Evolutionary conservation across 92 coral and sea anemone genomes (phyloP), one percentile per base, ranked within the genome.

Genomic region (Hydrozoanthus gracilis): DNA sequence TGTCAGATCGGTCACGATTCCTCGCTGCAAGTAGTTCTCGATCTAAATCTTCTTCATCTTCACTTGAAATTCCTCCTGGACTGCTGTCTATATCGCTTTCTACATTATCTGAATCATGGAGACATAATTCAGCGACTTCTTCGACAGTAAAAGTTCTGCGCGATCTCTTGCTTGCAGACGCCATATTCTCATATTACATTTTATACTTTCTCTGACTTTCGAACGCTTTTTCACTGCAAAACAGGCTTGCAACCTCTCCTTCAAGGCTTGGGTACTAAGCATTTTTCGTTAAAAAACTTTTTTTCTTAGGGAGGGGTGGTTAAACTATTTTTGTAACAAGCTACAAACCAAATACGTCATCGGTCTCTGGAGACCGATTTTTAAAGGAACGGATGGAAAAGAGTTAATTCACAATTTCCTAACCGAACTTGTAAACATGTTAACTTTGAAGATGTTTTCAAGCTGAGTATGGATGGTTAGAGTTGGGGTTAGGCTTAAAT

Each of bases 21-120:
- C 75, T 70, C 50, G 75, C 75, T 70, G 75, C 75, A 49, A 70
- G 75, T 47, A 70, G 75, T 70, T 70, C 75, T 70, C 75, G 50
- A 70, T 70, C 75, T 70, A 70, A 70, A 20, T 70, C 75, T 70
- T 70, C 75, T 14, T 70, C 75, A 70, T 6, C 75, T 20, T 70
- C 75, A 2, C 48, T 70, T 4, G 75, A 70, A 70, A 70, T 70
- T 70, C 75, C 50, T 4, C 75, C 75, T 20, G 75, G 20, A 70
- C 75, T 70, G 75, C 50, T 70, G 75, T 70, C 75, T 20, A 70
- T 70, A 70, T 70, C 75, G 39, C 75, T 70, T 20, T 47, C 75
- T 47, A 49, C 39, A 70, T 70, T 70, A 70, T 70, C 75, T 70
- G 75, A 49, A 70, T 70, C 75, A 47, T 70, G 75, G 75, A 14